Percentiles rank a stretch among this genome's conserved stretches.
Conservation (phyloP, 1,140 invertebrate species). For the Metopolophium dirhodum region DNA sequence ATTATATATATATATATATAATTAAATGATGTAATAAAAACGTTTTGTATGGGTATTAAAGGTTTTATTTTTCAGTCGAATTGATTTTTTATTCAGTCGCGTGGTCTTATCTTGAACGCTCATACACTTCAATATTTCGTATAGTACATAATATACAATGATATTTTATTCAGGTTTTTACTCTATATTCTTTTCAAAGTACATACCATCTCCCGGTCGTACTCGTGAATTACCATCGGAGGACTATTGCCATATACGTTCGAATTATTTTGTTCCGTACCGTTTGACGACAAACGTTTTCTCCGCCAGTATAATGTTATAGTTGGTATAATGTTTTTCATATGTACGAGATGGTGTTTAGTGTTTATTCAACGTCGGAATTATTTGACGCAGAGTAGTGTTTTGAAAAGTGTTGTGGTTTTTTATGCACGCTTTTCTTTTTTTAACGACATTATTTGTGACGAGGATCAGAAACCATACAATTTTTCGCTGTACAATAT, state of each 20-base stretch:
- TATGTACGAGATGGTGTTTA: neutral
- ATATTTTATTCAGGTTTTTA: neutral
- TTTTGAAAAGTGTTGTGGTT: neutral
- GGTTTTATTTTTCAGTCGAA: neutral
- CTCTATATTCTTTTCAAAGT: neutral
- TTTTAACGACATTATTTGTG: slow-evolving; percentile 7
- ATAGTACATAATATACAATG: neutral
- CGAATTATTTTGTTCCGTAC: neutral
- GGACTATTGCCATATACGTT: neutral
- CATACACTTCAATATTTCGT: neutral
- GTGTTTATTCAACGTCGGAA: neutral
- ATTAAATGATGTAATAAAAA: neutral
- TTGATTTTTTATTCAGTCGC: neutral
- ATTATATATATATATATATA: neutral
- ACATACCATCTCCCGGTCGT: neutral
- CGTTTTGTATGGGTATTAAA: neutral
- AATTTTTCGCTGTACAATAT: neutral
- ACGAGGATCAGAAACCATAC: neutral
- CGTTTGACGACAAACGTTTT: neutral
- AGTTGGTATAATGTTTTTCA: neutral
- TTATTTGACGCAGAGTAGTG: neutral
- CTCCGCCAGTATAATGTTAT: neutral
- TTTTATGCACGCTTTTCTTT: neutral
- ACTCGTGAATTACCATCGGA: neutral
- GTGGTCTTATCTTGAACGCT: neutral